Evolutionary conservation across 2,113 vertebrate species (phyloP).

Genomic region (Carollia perspicillata): DNA sequence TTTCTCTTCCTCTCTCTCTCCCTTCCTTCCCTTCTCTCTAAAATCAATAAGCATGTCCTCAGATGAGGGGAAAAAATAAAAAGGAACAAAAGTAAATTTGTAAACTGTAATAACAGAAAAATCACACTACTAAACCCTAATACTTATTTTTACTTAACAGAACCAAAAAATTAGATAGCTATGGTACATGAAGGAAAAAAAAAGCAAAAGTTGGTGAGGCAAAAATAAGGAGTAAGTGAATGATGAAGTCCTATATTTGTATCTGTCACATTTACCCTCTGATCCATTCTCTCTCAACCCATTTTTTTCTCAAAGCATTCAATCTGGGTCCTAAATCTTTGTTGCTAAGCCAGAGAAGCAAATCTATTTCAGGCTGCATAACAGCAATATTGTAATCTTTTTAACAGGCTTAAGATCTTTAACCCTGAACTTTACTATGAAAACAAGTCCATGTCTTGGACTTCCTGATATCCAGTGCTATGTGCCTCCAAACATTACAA

Average conservation of each 20-base stretch:
- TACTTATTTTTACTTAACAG: neutral
- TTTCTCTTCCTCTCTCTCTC: too few relatives aligned
- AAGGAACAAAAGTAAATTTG: neutral
- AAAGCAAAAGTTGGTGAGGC: neutral
- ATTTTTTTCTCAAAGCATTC: neutral
- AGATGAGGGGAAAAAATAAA: too few relatives aligned
- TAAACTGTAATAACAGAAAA: neutral
- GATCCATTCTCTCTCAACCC: neutral
- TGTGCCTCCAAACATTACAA: neutral
- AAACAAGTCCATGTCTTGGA: neutral
- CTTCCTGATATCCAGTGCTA: neutral
- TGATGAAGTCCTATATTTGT: neutral
- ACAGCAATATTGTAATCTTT: neutral
- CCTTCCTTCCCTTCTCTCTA: too few relatives aligned
- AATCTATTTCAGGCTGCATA: neutral
- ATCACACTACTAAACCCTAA: neutral
- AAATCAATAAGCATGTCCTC: neutral
- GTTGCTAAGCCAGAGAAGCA: neutral
- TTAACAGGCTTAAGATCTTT: neutral
- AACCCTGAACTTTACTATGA: neutral
- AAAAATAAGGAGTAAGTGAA: neutral
- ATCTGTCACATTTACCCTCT: neutral
- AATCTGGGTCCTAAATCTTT: neutral
- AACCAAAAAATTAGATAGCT: neutral
- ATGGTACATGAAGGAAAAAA: neutral